Evolutionary conservation across 1,140 invertebrate genomes (phyloP).

Genomic region (Latrodectus geometricus): DNA sequence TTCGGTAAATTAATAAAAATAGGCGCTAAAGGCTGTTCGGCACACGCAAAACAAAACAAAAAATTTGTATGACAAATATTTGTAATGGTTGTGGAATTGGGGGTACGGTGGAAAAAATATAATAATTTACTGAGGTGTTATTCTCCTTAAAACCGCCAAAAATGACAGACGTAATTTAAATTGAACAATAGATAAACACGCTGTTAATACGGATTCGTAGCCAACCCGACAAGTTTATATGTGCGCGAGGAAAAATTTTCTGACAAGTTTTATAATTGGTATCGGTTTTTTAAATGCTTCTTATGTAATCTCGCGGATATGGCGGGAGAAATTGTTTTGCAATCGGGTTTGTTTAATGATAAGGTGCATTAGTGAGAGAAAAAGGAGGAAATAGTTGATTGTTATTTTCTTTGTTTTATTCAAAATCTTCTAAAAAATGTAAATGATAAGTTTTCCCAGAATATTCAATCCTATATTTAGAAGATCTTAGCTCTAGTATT

Average conservation of each 20-base stretch:
- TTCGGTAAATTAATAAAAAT: constrained; percentile 55
- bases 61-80: constrained; percentile 46
- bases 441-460: no score
- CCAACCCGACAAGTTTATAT: not conserved
- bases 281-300: constrained; percentile 58
- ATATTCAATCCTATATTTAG: no score
- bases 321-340: constrained; percentile 34
- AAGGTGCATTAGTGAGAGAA: not conserved
- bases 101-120: constrained; percentile 1
- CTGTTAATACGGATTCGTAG: constrained; percentile 15
- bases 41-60: constrained; percentile 37
- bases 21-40: not conserved
- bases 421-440: no score
- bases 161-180: constrained; percentile 61
- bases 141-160: constrained; percentile 50
- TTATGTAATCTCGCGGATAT: constrained; percentile 10
- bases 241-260: constrained; percentile 29
- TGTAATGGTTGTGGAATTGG: not conserved
- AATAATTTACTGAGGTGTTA: constrained; percentile 53
- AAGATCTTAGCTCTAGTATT: no score
- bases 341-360: constrained; percentile 21
- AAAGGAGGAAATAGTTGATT: not conserved
- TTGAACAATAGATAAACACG: constrained; percentile 61
- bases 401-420: not conserved
- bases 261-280: constrained; percentile 62